Evolutionary conservation across 2,888 invertebrate genomes (phyloP).

Genomic region (Anticlea derivata): DNA sequence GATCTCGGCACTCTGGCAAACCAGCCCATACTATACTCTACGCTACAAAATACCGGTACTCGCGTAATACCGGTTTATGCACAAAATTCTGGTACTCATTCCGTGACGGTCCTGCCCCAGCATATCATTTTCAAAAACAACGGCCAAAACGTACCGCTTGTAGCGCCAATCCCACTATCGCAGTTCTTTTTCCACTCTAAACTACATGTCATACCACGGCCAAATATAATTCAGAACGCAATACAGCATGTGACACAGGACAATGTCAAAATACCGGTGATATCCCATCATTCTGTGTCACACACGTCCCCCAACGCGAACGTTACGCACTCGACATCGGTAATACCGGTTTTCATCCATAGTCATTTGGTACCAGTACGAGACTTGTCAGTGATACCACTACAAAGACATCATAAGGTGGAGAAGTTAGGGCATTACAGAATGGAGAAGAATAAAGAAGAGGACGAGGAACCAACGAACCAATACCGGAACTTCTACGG

Average conservation of each 20-base stretch:
- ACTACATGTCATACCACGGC: constrained; percentile 64
- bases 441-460: constrained; percentile 48
- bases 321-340: constrained; percentile 47
- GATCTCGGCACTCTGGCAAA: constrained; percentile 19
- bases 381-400: constrained; percentile 69
- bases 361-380: constrained; percentile 60
- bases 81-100: constrained; percentile 12
- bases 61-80: constrained; percentile 18
- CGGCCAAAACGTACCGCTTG: constrained; percentile 18
- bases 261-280: constrained; percentile 49
- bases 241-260: constrained; percentile 50
- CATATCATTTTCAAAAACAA: constrained; percentile 25
- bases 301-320: constrained; percentile 46
- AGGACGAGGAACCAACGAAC: constrained; percentile 54
- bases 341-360: constrained; percentile 53
- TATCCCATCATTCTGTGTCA: constrained; percentile 53
- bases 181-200: constrained; percentile 52
- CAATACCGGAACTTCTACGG: constrained; percentile 65
- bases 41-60: constrained; percentile 22
- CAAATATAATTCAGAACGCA: constrained; percentile 52
- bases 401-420: constrained; percentile 52
- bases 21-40: constrained; percentile 32
- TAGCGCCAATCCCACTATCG: constrained; percentile 52
- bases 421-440: constrained; percentile 48
- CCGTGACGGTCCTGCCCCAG: constrained; percentile 24